Percentiles rank a stretch among this genome's conserved stretches.
These are phyloP conservation scores for Acanthosepion lycidas DNA, from an alignment of 2,888 invertebrate species.

Conservation along the genomic window DNA sequence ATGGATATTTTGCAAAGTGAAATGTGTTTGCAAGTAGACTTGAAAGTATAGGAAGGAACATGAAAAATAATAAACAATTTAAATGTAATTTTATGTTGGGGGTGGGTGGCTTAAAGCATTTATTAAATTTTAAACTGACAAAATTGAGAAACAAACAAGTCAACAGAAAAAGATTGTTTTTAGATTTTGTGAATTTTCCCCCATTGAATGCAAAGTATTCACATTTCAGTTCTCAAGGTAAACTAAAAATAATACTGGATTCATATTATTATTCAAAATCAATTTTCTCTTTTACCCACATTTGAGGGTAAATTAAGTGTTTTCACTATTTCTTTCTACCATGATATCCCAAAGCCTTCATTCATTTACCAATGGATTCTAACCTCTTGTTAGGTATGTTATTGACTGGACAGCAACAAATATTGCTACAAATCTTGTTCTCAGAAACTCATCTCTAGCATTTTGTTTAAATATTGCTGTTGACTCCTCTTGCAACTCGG, in stretches of 20 bases:
- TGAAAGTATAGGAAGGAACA: not conserved
- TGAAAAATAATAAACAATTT: slow-evolving; percentile 33
- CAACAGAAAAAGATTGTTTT: not conserved
- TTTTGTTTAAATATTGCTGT: no score
- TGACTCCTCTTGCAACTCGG: no score
- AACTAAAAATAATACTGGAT: not conserved
- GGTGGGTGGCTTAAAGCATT: not conserved
- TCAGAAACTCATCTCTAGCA: no score
- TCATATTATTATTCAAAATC: not conserved
- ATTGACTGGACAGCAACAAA: no score
- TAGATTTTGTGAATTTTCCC: not conserved
- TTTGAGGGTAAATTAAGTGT: not conserved
- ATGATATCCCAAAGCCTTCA: no score
- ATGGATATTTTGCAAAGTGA: no score
- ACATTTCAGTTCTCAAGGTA: not conserved
- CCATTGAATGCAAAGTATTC: no score
- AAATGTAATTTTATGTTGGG: not conserved
- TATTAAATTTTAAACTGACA: not conserved
- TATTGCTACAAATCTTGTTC: no score
- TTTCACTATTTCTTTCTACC: not conserved
- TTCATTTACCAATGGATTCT: no score
- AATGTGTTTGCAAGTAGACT: no score
- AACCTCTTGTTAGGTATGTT: no score
- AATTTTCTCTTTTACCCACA: not conserved
- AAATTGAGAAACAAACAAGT: no score